Evolutionary conservation across 2,113 vertebrate species (phyloP), one percentile per base, ranked within the genome.

Genomic region (Raja brachyura): DNA sequence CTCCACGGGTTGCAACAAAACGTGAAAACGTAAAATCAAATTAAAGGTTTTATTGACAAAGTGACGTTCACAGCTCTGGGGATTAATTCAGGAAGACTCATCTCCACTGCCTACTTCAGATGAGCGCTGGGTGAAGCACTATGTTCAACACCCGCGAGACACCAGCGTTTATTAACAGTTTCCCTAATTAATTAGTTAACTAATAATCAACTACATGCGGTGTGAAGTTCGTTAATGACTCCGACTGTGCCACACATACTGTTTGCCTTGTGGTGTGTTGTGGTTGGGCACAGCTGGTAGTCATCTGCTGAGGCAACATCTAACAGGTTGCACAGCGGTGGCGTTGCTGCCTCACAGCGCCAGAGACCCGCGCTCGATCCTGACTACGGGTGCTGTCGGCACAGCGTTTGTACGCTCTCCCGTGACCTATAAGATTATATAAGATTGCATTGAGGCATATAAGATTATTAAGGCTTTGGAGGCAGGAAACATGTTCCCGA

Each of bases 41-140:
- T 92, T 54, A 92, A 92, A 74, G 66, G 66, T 54, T 92, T 73
- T 73, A 92, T 92, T 92, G 90, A 70, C 90, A 92, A 92, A 73
- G 90, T 92, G 90, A 78, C 33, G 83, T 93, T 93, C 79, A 93
- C 59, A 70, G 93, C 66, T 31, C 54, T 78, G 85, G 83, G 90
- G 61, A 93, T 94, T 78, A 59, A 85, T 70, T 90, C 39, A 70
- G 88, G 16, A 68, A 90, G 66, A 92, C 90, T 92, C 90, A 92
- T 92, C 90, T 68, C 73, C 90, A 39, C 90, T 92, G 73, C 66
- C 33, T 28, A 54, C 63, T 92, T 74, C 90, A 92, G 39, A 18
- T 73, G 68, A 92, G 20, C 54, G 48, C 1, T 28, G 48, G 54
- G 73, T 16, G 25, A 73, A 1, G 66, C 48, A 28, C 4, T 54